Percentiles rank a stretch among this genome's conserved stretches.
These are phyloP conservation scores for Phyllotis vaccarum DNA, from an alignment of 2,797 vertebrate species.

Conservation along the genomic window DNA sequence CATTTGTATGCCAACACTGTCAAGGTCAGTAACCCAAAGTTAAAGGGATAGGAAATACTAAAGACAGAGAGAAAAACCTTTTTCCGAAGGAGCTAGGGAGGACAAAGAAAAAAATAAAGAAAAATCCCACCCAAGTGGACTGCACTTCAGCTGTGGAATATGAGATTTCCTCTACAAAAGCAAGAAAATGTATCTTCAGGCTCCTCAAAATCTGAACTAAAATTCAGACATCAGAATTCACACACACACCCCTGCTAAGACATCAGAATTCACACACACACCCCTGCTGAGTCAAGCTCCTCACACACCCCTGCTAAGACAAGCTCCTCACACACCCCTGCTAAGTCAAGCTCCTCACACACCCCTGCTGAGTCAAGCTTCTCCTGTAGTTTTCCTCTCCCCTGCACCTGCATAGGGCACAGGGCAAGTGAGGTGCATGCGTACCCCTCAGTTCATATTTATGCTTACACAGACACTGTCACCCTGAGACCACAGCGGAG, in stretches of 20 bases:
- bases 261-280: no score
- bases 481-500: not conserved
- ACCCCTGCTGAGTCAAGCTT: not conserved
- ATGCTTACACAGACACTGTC: not conserved
- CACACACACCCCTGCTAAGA: not conserved
- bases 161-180: not conserved
- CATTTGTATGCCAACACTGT: not conserved
- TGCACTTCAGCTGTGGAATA: not conserved
- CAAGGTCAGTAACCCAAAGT: constrained; percentile 9
- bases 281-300: no score
- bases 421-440: not conserved
- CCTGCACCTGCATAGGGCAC: not conserved
- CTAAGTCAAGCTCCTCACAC: not conserved
- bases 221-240: not conserved
- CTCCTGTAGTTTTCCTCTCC: not conserved
- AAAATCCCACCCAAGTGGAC: not conserved
- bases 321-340: not conserved
- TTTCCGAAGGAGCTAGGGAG: not conserved
- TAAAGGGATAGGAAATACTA: not conserved
- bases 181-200: not conserved
- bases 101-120: not conserved
- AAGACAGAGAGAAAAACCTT: not conserved
- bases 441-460: no score
- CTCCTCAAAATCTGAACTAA: constrained; percentile 5
- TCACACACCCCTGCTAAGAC: no score